Base-by-base conservation (phyloP, 2,888 invertebrate genomes). In the Nomada hirtipes region DNA sequence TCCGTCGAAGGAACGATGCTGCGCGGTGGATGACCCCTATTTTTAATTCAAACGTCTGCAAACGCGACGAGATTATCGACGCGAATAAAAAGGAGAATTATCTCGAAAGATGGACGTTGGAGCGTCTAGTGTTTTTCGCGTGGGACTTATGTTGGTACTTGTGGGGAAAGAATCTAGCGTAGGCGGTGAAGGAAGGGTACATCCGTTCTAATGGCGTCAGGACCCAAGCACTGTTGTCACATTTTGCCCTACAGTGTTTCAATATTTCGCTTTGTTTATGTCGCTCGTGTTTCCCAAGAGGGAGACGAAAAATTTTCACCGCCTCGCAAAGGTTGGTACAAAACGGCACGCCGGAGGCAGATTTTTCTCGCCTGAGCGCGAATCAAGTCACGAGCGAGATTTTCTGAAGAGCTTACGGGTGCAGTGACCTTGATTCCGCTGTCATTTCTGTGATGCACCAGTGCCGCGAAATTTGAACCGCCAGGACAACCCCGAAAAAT, bases 171-270 rank as follows among this genome's bases (percentile, higher is more conserved):
- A 36, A 36, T 36, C 18, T 61, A 26, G 63, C 18, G 75, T 64
- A 29, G 70, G 67, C 11, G 76, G 82, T 44, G 60, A 36, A 44
- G 81, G 74, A 83, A 87, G 86, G 89, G 76, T 64, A 86, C 89
- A 90, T 93, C 92, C 91, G 92, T 89, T 92, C 83, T 91, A 93
- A 93, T 93, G 93, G 93, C 93, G 93, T 93, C 91, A 84, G 77
- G 86, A 86, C 81, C 83, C 86, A 90, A 91, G 92, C 93, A 94
- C 92, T 94, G 93, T 94, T 94, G 93, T 94, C 93, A 94, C 92
- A 91, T 93, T 93, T 93, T 93, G 89, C 87, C 88, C 85, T 93
- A 93, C 93, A 93, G 93, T 93, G 93, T 94, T 94, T 93, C 93
- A 93, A 92, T 92, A 92, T 91, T 91, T 92, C 89, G 90, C 89